Base-by-base conservation (phyloP, 2,113 vertebrate species). In the Chrysemys picta region DNA sequence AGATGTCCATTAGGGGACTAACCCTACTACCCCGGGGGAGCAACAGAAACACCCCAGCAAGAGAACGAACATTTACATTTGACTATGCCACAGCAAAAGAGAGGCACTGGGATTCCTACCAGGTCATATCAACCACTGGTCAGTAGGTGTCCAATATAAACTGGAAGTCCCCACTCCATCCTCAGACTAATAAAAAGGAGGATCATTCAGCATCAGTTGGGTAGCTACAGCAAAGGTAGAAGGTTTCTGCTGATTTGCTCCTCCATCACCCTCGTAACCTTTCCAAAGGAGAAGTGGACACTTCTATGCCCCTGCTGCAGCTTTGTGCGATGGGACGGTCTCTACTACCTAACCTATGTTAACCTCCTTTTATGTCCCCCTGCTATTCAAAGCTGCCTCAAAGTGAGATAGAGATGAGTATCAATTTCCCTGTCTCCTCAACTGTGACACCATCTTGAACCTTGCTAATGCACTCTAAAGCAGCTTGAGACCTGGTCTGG, bases 391-490 rank as follows among this genome's bases (percentile, higher is more conserved):
- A 76, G 75, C 42, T 76, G n/a, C 10, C 22, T 42, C 72, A 75
- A 42, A 42, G 22, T 75, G 38, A 42, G 72, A 11, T 22, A 22
- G 5, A 35, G 11, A 57, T 12, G 2, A 81, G 10, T 29, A 75
- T 2, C 0, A 27, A 62, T 62, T 62, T 0, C 27, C 6, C 45
- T 31, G 52, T 1, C 10, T 52, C 56, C 10, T 56, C 57, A 50
- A 38, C 19, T 27, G 9, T 0, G 0, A 24, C 75, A 45, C 45
- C 10, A 22, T 0, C 22, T 0, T 0, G 17, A 45, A 54, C 42
- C 31, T 65, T 65, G 62, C 7, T n/a, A 65, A 65, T n/a, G 31
- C 62, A 65, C 62, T 35, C 31, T 35, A 16, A 16, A 17, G 62
- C 59, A 65, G 59, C 31, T 65, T 54, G 53, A 54, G 53, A 8